Base-by-base conservation (phyloP, 2,888 invertebrate genomes). In the Taphrorychus bicolor region DNA sequence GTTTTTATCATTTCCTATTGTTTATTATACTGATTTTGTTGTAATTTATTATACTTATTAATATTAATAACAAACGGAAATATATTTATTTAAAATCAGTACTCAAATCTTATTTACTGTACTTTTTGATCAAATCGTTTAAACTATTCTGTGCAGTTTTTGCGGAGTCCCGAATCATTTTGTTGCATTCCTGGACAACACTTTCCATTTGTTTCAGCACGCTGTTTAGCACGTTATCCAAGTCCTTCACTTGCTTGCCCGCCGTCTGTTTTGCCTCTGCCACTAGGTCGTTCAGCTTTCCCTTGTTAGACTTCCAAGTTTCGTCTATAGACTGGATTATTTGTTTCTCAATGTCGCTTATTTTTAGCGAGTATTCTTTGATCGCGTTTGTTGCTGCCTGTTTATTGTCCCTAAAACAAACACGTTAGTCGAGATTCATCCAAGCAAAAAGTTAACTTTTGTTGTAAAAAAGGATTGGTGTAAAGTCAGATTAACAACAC, bases 41-140 rank as follows among this genome's bases (percentile, higher is more conserved):
- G 24, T 23, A 23, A 23, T 23, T 23, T 23, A n/a, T n/a, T n/a
- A n/a, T 23, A 23, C 7, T 23, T 32, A 32, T 41, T 41, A 22
- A 23, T 32, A 23, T 11, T 5, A 40, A 14, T 63, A 72, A 73
- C 3, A 60, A 69, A 56, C 60, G 60, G 16, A 63, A 68, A 68
- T 68, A 68, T 68, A 68, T 68, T 68, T 68, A 59, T 68, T 63
- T 59, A 64, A n/a, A n/a, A 41, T 70, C 59, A 57, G 53, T 54
- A 48, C 68, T 66, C 65, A 57, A 14, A 45, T 53, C 57, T 49
- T 57, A 18, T 58, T 59, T 42, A 51, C 4, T 51, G 11, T 17
- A 7, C 52, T 49, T 59, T 58, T 32, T 54, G 23, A 22, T 14
- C 18, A 32, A 17, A 7, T 54, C 16, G 32, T 7, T 14, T 19